These are phyloP conservation scores for Nothobranchius kuhntae DNA, from an alignment of 2,113 vertebrate species.

Conservation along the genomic window DNA sequence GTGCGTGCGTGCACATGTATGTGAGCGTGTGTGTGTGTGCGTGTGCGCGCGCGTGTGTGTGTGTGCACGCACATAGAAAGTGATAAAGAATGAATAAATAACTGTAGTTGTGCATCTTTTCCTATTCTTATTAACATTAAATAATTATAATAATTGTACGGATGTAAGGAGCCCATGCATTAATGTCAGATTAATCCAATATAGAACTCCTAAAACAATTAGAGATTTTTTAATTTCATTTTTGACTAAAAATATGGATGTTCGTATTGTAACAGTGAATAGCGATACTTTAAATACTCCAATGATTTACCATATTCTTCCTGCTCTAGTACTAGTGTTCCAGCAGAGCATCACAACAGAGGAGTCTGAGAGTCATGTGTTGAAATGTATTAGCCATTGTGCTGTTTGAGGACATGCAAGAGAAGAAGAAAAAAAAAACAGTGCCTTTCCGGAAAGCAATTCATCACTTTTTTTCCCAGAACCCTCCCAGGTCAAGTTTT, in stretches of 20 bases:
- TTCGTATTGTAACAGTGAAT: too few species aligned
- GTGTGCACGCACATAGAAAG: too few species aligned
- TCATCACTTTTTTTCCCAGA: constrained; percentile 99
- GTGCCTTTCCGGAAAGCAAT: constrained; percentile 90
- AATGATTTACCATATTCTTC: constrained; percentile 16
- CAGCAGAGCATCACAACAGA: constrained; percentile 84
- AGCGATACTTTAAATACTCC: not conserved
- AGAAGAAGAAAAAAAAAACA: constrained; percentile 70
- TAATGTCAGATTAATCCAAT: too few species aligned
- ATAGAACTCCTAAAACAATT: too few species aligned
- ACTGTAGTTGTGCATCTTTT: too few species aligned
- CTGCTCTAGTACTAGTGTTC: constrained; percentile 76
- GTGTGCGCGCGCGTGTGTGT: too few species aligned
- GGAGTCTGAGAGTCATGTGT: constrained; percentile 88
- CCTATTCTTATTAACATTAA: too few species aligned
- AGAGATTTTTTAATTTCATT: not conserved
- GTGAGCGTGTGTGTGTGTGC: too few species aligned
- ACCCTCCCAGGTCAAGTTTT: constrained; percentile 98
- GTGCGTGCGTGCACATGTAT: too few species aligned
- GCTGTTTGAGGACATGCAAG: constrained; percentile 82
- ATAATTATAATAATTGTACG: too few species aligned
- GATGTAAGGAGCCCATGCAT: too few species aligned
- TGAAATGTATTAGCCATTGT: constrained; percentile 92
- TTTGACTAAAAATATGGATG: not conserved
- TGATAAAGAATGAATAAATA: too few species aligned